Conservation (phyloP, 2,113 vertebrate genomes). For the Vombatus ursinus region DNA sequence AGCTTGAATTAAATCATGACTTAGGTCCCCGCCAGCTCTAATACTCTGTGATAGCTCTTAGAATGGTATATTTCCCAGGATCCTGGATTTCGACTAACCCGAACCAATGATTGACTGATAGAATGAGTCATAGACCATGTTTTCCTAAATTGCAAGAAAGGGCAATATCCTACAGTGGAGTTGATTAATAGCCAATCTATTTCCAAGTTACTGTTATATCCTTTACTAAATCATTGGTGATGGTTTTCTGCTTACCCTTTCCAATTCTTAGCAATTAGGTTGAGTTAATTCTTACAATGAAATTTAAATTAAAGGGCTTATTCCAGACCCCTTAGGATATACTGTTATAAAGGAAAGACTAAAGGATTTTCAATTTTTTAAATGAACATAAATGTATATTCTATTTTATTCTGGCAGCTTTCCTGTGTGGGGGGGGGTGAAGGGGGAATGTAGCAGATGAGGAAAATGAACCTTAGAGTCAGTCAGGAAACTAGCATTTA, state of each 20-base stretch:
- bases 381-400: conserved; percentile 13
- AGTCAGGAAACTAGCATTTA: background rate
- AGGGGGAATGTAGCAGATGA: background rate
- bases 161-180: conserved; percentile 11
- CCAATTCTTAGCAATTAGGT: conserved; percentile 57
- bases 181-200: conserved; percentile 37
- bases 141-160: conserved; percentile 33
- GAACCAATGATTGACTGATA: background rate
- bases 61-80: background rate
- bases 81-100: background rate
- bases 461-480: background rate
- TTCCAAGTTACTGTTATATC: conserved; percentile 25
- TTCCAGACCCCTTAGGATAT: conserved; percentile 30
- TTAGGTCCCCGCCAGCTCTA: background rate
- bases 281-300: conserved; percentile 24
- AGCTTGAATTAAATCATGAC: no score
- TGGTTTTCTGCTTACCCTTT: conserved; percentile 50
- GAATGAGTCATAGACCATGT: background rate
- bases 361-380: conserved; percentile 61
- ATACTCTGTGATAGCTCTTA: background rate
- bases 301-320: conserved; percentile 68
- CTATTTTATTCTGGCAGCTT: background rate
- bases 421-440: background rate
- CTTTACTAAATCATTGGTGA: conserved; percentile 59
- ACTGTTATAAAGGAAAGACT: conserved; percentile 62